Percentiles rank a stretch among this genome's conserved stretches.
Conservation (phyloP, 2,797 vertebrate species). For the Buceros bicornis region DNA sequence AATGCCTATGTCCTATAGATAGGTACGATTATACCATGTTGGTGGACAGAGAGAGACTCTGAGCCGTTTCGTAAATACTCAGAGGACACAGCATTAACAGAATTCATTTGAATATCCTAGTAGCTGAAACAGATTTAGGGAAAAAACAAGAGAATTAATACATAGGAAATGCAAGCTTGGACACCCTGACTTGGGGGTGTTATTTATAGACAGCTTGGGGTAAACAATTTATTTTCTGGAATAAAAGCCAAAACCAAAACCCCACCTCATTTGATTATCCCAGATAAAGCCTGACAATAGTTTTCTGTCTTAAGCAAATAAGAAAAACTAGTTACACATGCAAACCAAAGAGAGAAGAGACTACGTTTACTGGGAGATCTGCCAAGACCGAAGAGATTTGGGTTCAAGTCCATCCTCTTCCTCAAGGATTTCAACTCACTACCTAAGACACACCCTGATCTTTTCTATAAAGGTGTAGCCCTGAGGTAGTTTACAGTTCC, state of each 20-base stretch:
- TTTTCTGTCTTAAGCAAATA: neutral
- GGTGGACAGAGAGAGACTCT: neutral
- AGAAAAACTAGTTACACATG: neutral
- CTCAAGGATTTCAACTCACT: neutral
- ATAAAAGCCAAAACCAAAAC: neutral
- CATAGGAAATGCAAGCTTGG: neutral
- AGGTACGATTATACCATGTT: neutral
- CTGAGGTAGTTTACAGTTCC: neutral
- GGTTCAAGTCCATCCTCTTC: neutral
- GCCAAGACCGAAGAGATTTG: neutral
- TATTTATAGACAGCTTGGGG: neutral
- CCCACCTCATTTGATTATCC: neutral
- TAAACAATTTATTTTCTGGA: neutral
- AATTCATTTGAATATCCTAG: neutral
- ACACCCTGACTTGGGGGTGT: neutral
- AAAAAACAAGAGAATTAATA: neutral
- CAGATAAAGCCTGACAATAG: neutral
- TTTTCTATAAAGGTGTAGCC: neutral
- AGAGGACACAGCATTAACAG: neutral
- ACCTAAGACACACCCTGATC: neutral
- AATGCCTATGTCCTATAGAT: accelerated
- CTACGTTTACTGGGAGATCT: neutral
- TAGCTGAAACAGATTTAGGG: neutral
- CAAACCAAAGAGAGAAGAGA: neutral
- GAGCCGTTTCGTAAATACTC: neutral